Evolutionary conservation across 2,797 vertebrate species (phyloP), one percentile per base, ranked within the genome.

Genomic region (Liasis olivaceus): DNA sequence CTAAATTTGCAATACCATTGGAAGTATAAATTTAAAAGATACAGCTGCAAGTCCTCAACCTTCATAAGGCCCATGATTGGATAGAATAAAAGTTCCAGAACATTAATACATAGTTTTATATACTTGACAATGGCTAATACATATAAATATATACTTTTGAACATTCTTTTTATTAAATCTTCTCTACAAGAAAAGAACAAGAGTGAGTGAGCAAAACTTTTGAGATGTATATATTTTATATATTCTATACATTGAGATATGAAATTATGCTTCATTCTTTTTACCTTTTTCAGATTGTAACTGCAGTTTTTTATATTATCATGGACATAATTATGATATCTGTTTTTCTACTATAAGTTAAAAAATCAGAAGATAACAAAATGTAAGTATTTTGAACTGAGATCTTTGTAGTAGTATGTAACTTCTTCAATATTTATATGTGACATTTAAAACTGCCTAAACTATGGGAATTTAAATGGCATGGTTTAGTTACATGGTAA

Each of bases 291-390:
- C 95, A 98, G 97, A 93, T 97, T 28, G 94, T 98, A 93, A 97
- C 97, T 72, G 97, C 97, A 84, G 93, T 97, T 94, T 98, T 98
- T 97, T 97, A 97, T 95, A 97, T 97, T 92, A 98, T 97, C 91
- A 97, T 96, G 92, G 97, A 97, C 92, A 90, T 97, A 89, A 97
- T 97, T 90, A 97, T 97, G 94, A 96, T 97, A 89, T 98, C 98
- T 60, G 93, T 98, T 98, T 93, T 90, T 95, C 85, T 97, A 97
- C 95, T 97, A 97, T 56, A 98, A 98, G 93, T 97, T 98, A 93
- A 98, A 98, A 94, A 98, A 98, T 93, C 97, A 95, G 92, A 98
- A 97, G 93, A 95, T 93, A 85, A 95, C 94, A 96, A 97, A 93
- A 93, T 20, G 96, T 97, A 97, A 97, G 96, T 31, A 60, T 22